A percentile compares a stretch with the other conserved stretches of the same genome.
Conservation (phyloP, 1,140 invertebrate genomes). For the Cyrtorhinus lividipennis region DNA sequence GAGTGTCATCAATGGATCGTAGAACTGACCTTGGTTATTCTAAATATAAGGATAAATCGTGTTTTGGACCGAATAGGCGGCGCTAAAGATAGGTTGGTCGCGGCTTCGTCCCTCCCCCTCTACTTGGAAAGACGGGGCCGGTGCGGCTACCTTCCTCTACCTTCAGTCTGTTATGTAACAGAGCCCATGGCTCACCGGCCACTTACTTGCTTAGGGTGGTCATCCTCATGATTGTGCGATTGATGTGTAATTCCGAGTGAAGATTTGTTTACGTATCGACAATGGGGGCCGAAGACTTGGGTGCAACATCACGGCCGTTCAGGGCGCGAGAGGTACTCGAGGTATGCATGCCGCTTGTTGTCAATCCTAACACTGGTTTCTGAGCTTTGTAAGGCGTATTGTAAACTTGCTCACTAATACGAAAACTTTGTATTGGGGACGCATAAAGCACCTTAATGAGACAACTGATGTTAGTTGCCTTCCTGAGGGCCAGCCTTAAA, state of each 20-base stretch:
- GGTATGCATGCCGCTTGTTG: not conserved
- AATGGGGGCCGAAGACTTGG: not conserved
- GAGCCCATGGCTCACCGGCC: not conserved
- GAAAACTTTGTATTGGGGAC: no score
- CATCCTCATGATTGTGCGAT: not conserved
- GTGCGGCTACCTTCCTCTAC: not conserved
- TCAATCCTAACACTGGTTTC: no score
- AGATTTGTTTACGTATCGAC: not conserved
- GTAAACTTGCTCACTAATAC: no score
- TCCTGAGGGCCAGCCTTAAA: no score
- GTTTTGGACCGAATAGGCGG: not conserved
- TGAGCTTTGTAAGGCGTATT: no score
- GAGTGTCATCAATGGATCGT: not conserved
- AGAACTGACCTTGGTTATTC: not conserved
- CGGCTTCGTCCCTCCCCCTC: not conserved
- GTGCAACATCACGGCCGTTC: not conserved
- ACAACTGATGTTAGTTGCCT: no score
- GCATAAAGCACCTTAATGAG: no score
- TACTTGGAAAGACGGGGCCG: not conserved
- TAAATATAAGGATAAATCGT: not conserved
- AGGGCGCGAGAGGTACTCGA: not conserved
- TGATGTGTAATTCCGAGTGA: not conserved
- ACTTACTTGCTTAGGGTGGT: not conserved
- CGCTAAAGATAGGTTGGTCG: constrained; percentile 1
- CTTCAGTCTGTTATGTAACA: constrained; percentile 6